Percentiles rank a stretch among this genome's conserved stretches.
Evolutionary conservation across 2,797 vertebrate species (phyloP).

Genomic region (Amblyraja radiata): DNA sequence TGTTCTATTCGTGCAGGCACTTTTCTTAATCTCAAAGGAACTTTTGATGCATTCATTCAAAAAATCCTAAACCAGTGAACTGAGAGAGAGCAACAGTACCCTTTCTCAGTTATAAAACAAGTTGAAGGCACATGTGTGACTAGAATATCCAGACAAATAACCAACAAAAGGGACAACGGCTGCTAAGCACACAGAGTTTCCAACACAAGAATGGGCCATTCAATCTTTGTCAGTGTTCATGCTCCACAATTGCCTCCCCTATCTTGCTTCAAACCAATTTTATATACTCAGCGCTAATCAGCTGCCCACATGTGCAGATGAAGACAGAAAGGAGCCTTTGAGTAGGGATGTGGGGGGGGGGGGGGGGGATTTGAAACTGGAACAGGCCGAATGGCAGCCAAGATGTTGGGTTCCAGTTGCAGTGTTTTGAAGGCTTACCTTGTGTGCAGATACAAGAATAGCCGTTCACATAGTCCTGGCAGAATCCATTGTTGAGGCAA

Average conservation of each 20-base stretch:
- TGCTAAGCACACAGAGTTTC: background rate
- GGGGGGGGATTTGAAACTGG: background rate
- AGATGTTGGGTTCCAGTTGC: background rate
- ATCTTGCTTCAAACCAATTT: background rate
- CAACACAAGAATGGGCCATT: background rate
- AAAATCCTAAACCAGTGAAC: background rate
- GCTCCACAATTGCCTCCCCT: background rate
- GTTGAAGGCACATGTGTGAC: background rate
- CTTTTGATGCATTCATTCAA: background rate
- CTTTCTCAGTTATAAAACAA: background rate
- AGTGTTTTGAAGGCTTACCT: conserved; percentile 52
- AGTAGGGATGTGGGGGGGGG: too few species aligned
- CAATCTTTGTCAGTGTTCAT: background rate
- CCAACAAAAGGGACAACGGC: background rate
- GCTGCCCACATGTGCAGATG: background rate
- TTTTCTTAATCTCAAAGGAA: background rate
- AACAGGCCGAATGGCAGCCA: background rate
- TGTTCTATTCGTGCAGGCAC: background rate
- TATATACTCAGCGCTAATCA: background rate
- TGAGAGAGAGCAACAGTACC: background rate
- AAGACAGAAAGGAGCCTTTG: too few species aligned
- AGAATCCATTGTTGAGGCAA: conserved; percentile 66
- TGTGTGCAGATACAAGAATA: conserved; percentile 75
- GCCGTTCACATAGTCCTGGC: conserved; percentile 71
- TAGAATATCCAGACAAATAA: background rate